Percentiles rank a stretch among this genome's conserved stretches.
These are phyloP conservation scores for Epinotia demarniana DNA, from an alignment of 2,888 invertebrate species.

Conservation along the genomic window DNA sequence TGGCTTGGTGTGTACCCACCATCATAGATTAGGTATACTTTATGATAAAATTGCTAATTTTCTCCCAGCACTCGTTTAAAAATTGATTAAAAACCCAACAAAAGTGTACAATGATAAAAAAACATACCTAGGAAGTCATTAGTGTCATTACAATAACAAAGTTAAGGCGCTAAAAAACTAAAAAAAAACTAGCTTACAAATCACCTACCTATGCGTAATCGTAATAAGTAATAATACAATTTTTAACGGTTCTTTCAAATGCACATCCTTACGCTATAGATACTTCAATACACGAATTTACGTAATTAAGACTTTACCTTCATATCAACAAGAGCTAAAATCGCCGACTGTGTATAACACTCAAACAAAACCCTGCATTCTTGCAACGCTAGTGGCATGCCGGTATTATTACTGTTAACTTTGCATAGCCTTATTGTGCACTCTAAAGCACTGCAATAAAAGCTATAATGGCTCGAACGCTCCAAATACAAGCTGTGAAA, in stretches of 20 bases:
- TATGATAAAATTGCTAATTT: too few relatives aligned
- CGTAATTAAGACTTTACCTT: not conserved
- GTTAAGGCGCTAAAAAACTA: too few relatives aligned
- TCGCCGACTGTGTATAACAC: not conserved
- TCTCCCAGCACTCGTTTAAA: too few relatives aligned
- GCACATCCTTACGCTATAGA: not conserved
- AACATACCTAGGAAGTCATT: too few relatives aligned
- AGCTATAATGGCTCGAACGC: not conserved
- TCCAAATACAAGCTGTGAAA: conserved; percentile 34
- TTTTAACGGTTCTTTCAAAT: not conserved
- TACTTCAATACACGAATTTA: not conserved
- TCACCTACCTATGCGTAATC: not conserved
- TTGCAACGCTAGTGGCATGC: not conserved
- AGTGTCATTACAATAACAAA: too few relatives aligned
- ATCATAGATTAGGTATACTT: too few relatives aligned
- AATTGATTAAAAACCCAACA: too few relatives aligned
- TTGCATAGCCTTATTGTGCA: conserved; percentile 19
- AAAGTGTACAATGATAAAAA: too few relatives aligned
- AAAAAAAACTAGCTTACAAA: too few relatives aligned
- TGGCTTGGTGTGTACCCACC: too few relatives aligned
- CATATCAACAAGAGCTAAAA: not conserved
- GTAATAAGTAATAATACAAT: not conserved
- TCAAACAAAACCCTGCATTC: conserved; percentile 19
- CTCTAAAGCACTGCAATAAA: not conserved
- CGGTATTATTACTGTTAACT: conserved; percentile 40